Evolutionary conservation across 1,140 invertebrate genomes (phyloP), one percentile per base, ranked within the genome.

Genomic region (Aphis craccivora): DNA sequence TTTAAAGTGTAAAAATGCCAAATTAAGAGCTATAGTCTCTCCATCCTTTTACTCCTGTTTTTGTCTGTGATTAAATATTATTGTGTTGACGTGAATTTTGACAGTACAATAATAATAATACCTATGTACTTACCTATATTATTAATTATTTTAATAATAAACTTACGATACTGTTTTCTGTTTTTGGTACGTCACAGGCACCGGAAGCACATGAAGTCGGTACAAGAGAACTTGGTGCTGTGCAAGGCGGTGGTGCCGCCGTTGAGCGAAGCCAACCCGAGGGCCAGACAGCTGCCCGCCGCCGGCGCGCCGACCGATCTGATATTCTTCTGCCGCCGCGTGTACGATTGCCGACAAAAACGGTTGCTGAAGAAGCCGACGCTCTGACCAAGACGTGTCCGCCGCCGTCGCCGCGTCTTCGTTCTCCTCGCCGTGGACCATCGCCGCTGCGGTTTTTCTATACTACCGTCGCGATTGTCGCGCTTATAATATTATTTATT

Each of bases 321-420:
- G 95, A 98, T 99, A 5, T 98, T 99, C 94, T 98, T 99, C 95
- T 99, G 98, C 95, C 97, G 98, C 35, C 97, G 97, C 94, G 98
- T 99, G 55, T 99, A 99, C 95, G 99, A 99, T 95, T 99, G 98
- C 95, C 96, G 98, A 93, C 97, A 98, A 94, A 97, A 97, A 94
- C 97, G 97, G 94, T 96, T 98, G 94, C 96, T 97, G 84, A 97
- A 97, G 95, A 96, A 97, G 96, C 94, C 94, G 53, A 93, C 45
- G 35, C 91, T 93, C 55, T 93, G 91, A 93, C 91, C 76, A 23
- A 92, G 37, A 92, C n/a, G 45, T 22, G 8, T 45, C 25, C n/a
- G 43, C 51, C 2, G 55, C 37, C 53, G 45, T 22, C 84, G 43
- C 45, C 25, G 25, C 86, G 14, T 30, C 45, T 9, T 22, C 86